Evolutionary conservation across 2,888 invertebrate genomes (phyloP).

Genomic region (Periphyllus acericola): DNA sequence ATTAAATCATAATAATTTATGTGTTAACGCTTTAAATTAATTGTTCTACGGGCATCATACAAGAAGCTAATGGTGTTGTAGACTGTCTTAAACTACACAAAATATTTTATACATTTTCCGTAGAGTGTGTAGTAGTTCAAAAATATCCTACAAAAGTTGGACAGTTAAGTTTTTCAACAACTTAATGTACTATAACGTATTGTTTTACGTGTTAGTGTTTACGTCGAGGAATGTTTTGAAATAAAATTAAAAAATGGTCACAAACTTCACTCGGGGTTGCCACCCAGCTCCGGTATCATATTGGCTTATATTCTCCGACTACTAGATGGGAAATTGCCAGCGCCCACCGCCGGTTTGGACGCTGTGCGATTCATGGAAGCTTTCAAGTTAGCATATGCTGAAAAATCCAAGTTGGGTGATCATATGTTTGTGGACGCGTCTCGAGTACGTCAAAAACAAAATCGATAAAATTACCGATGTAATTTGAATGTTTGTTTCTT

Average conservation of each 20-base stretch:
- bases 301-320: constrained; percentile 85
- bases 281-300: constrained; percentile 87
- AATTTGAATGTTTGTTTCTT: background rate
- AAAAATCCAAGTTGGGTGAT: constrained; percentile 87
- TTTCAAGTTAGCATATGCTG: constrained; percentile 91
- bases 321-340: constrained; percentile 71
- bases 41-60: no score
- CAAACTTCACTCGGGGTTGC: constrained; percentile 81
- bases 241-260: constrained; percentile 71
- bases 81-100: no score
- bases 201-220: constrained; percentile 73
- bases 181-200: no score
- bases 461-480: background rate
- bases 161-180: no score
- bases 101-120: no score
- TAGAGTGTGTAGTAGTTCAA: no score
- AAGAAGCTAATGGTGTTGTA: no score
- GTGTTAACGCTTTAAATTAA: no score
- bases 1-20: no score
- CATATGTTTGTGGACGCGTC: constrained; percentile 77
- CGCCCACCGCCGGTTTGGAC: constrained; percentile 71
- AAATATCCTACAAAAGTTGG: no score
- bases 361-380: constrained; percentile 85
- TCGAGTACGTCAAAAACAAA: constrained; percentile 70
- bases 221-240: constrained; percentile 74